Evolutionary conservation across 2,888 invertebrate genomes (phyloP).

Genomic region (Diaprepes abbreviatus): DNA sequence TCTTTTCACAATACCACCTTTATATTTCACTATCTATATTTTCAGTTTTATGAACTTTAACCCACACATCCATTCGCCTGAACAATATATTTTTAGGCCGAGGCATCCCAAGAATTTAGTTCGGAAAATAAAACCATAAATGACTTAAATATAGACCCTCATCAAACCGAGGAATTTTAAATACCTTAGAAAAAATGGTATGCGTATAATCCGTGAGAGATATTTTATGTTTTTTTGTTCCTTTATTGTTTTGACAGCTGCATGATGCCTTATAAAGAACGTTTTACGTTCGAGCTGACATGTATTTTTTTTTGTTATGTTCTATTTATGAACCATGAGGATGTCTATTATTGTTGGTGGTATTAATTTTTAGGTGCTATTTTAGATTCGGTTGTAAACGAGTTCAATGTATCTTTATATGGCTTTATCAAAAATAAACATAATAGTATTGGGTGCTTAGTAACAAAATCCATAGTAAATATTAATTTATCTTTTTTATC

Average conservation of each 20-base stretch:
- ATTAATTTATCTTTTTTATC: constrained; percentile 8
- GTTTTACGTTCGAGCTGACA: neutral
- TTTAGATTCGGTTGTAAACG: too few relatives aligned
- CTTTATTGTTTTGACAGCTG: constrained; percentile 51
- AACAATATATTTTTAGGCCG: constrained; percentile 35
- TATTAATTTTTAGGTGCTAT: neutral
- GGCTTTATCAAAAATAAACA: neutral
- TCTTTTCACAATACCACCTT: too few relatives aligned
- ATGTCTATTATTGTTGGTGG: constrained; percentile 11
- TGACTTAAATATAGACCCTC: constrained; percentile 48
- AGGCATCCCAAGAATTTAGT: constrained; percentile 41
- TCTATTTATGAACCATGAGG: neutral
- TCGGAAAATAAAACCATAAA: constrained; percentile 45
- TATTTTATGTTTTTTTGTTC: constrained; percentile 45
- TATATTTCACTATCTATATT: too few relatives aligned
- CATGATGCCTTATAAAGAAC: constrained; percentile 36
- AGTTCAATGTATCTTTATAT: neutral
- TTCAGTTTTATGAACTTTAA: neutral
- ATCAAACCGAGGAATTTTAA: constrained; percentile 46
- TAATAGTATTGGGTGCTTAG: constrained; percentile 4
- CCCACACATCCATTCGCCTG: neutral
- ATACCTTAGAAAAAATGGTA: constrained; percentile 46
- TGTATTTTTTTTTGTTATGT: constrained; percentile 6
- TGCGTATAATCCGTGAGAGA: constrained; percentile 48
- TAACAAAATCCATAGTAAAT: neutral